Evolutionary conservation across 2,888 invertebrate species (phyloP), one percentile per base, ranked within the genome.

Genomic region (Elegia similella): DNA sequence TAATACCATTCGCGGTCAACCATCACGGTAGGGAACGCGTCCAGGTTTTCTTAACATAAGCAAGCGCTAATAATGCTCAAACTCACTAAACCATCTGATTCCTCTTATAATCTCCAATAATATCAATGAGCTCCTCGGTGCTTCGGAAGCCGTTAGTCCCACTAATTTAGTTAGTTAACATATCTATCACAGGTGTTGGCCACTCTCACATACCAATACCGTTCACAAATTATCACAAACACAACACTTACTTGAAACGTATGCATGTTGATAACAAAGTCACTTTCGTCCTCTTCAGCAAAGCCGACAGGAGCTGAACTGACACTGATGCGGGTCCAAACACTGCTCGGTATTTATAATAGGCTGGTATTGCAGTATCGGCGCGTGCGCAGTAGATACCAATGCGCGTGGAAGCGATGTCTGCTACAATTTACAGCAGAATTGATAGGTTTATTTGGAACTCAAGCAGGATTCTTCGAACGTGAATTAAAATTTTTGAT

Each of bases 271-370:
- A 59, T 58, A 62, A 58, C 65, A 62, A 62, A 64, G 80, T 86
- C 88, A 91, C 90, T 92, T 89, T 86, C 88, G 79, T 87, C 90
- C 88, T 90, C 86, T 91, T 90, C 88, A 82, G 84, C 80, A 58
- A 29, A 59, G 75, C 80, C 75, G 88, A 88, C 89, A 88, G 88
- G 88, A 91, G 75, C 70, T 64, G 87, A 90, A 92, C 89, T 92
- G 84, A 86, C 84, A 84, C 87, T 87, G 83, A 60, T 77, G 69
- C 70, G 63, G 65, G 62, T 61, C 59, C 59, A 59, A 56, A 60
- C 58, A 60, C 58, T 65, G 71, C 77, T 73, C 77, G 69, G 70
- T 86, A 87, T 88, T 88, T 91, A 88, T 89, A 89, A 83, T 73
- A 42, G 70, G 61, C 66, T 60, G 59, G 52, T 62, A 61, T 87